Conservation (phyloP, 1,140 invertebrate species). For the Brachionus asplanchnoidis region DNA sequence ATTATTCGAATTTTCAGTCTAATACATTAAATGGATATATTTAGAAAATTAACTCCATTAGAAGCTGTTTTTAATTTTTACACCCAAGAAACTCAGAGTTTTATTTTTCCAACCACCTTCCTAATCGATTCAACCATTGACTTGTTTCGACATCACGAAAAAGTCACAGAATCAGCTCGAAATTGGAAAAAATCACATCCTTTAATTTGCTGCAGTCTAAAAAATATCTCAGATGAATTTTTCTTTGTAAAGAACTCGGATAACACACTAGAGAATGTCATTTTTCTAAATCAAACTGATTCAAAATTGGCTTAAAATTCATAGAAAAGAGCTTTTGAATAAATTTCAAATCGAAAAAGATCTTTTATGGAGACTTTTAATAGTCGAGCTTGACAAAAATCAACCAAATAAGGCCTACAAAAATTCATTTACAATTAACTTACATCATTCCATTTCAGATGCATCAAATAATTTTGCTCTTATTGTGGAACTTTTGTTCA, state of each 20-base stretch:
- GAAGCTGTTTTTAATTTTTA: not conserved
- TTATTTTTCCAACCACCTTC: not conserved
- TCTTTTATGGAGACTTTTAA: not conserved
- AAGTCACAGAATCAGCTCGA: not conserved
- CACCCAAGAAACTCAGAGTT: not conserved
- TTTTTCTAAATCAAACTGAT: not conserved
- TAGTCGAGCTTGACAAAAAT: not conserved
- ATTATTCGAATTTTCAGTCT: too few species aligned
- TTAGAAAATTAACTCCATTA: not conserved
- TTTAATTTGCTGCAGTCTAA: not conserved
- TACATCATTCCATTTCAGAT: not conserved
- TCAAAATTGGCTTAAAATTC: not conserved
- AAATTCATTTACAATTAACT: not conserved
- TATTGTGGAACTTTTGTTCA: not conserved
- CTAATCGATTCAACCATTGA: not conserved
- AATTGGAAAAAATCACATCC: not conserved
- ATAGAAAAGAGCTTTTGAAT: not conserved
- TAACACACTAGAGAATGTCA: not conserved
- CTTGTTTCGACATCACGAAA: not conserved
- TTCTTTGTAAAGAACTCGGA: not conserved
- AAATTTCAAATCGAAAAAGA: not conserved
- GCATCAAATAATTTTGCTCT: slow-evolving; percentile 17
- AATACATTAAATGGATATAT: not conserved
- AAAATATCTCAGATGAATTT: not conserved
- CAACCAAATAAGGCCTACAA: not conserved